Percentiles rank a stretch among this genome's conserved stretches.
These are phyloP conservation scores for Taurulus bubalis DNA, from an alignment of 2,113 vertebrate species.

Conservation along the genomic window DNA sequence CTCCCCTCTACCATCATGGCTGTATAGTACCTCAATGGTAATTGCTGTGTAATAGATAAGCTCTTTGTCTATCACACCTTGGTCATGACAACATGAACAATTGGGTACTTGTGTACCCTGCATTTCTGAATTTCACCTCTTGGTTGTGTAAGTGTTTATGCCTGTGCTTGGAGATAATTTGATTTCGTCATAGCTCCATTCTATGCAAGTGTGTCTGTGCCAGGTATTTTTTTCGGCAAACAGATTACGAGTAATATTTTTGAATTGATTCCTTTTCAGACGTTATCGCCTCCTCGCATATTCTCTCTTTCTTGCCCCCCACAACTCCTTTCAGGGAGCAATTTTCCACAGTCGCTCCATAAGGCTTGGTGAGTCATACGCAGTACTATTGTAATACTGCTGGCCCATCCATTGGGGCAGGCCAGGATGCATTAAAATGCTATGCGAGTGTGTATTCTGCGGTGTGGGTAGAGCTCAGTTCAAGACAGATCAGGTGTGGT, in stretches of 20 bases:
- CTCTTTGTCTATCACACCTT: conserved; percentile 52
- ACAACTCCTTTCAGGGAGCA: conserved; percentile 54
- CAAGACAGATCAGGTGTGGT: conserved; percentile 63
- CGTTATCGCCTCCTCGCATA: conserved; percentile 47
- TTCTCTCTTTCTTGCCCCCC: conserved; percentile 16
- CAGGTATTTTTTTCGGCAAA: conserved; percentile 55
- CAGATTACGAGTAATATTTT: conserved; percentile 59
- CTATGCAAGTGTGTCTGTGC: conserved; percentile 17
- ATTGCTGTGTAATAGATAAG: conserved; percentile 67
- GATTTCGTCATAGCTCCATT: conserved; percentile 39
- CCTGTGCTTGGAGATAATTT: conserved; percentile 32
- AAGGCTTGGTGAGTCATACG: conserved; percentile 65
- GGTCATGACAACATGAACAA: conserved; percentile 48
- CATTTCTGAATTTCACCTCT: conserved; percentile 38
- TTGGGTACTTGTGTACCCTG: conserved; percentile 1
- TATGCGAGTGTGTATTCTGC: conserved; percentile 58
- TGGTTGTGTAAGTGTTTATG: conserved; percentile 11
- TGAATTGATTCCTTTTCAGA: conserved; percentile 64
- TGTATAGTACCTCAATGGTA: conserved; percentile 53
- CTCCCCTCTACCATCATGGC: conserved; percentile 40
- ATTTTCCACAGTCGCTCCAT: conserved; percentile 64
- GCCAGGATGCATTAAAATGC: conserved; percentile 68
- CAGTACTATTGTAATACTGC: conserved; percentile 59
- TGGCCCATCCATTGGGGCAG: conserved; percentile 54
- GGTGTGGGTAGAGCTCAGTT: conserved; percentile 53